phyloP scores from a whole-genome alignment of 1,140 invertebrate species.

The Heliconius eleuchia region DNA sequence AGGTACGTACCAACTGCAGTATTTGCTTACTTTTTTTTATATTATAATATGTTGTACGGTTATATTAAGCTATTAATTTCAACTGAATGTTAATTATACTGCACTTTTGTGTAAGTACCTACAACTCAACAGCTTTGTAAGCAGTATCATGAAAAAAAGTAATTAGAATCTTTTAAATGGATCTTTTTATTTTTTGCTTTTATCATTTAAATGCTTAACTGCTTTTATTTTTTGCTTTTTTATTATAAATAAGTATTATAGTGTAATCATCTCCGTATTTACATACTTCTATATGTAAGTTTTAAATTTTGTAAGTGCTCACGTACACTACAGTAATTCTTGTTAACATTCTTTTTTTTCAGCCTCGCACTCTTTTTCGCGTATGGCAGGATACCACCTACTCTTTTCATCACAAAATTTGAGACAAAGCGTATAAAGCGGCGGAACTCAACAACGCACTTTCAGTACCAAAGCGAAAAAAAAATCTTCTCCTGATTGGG shows the following conservation, averaged over 20 bases:
- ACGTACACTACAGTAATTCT: too few species aligned
- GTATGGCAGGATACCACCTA: too few species aligned
- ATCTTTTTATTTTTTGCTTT: conserved; percentile 5
- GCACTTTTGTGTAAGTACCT: background rate
- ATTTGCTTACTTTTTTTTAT: background rate
- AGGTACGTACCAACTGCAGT: too few species aligned
- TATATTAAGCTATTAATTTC: background rate
- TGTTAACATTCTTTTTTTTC: too few species aligned
- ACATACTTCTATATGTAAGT: too few species aligned
- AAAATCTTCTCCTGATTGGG: too few species aligned
- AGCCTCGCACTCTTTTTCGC: too few species aligned
- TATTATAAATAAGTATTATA: background rate
- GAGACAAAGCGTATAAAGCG: too few species aligned
- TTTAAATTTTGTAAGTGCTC: too few species aligned
- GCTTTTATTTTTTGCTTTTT: background rate
- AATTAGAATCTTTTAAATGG: conserved; percentile 3
- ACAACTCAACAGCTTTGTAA: background rate
- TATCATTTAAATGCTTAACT: background rate
- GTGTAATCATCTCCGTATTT: background rate
- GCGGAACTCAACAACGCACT: too few species aligned
- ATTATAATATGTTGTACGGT: background rate
- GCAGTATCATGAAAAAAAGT: background rate
- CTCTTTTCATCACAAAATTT: too few species aligned
- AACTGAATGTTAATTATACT: background rate
- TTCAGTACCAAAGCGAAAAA: too few species aligned